These are phyloP conservation scores for Dicrostonyx torquatus DNA, from an alignment of 2,797 vertebrate species.

Conservation along the genomic window DNA sequence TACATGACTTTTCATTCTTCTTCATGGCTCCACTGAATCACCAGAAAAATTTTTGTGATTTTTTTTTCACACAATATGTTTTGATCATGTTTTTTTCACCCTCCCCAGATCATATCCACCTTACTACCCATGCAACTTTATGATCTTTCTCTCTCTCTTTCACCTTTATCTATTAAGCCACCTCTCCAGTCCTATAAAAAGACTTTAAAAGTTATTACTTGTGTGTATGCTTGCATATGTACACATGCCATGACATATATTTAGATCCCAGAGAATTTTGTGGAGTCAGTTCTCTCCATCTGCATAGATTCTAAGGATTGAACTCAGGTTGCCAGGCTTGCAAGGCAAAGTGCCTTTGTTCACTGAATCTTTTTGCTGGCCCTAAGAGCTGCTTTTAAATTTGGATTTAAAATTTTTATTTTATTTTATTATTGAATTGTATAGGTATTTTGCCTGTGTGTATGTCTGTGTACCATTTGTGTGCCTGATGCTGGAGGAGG, in stretches of 20 bases:
- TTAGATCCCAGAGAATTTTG: not conserved
- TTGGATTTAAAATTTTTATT: not conserved
- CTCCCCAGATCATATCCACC: not conserved
- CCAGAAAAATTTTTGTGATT: not conserved
- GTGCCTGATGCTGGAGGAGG: not conserved
- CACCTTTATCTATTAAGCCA: not conserved
- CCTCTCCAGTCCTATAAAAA: not conserved
- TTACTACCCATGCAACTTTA: not conserved
- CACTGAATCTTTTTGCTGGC: not conserved
- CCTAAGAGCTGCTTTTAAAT: not conserved
- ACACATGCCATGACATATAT: not conserved
- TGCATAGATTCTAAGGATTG: not conserved
- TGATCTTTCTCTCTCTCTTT: not conserved
- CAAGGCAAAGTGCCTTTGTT: not conserved
- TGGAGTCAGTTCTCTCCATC: not conserved
- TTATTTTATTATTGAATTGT: not conserved
- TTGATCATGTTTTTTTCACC: not conserved
- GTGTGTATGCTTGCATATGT: not conserved
- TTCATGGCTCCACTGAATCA: not conserved
- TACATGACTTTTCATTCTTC: not conserved
- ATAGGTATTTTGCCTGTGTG: not conserved
- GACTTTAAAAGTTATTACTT: not conserved
- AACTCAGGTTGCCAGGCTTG: not conserved
- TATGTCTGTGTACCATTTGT: not conserved
- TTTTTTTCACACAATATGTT: not conserved